phyloP scores from a whole-genome alignment of 1,140 invertebrate genomes.

The Drosophila sucinea region DNA sequence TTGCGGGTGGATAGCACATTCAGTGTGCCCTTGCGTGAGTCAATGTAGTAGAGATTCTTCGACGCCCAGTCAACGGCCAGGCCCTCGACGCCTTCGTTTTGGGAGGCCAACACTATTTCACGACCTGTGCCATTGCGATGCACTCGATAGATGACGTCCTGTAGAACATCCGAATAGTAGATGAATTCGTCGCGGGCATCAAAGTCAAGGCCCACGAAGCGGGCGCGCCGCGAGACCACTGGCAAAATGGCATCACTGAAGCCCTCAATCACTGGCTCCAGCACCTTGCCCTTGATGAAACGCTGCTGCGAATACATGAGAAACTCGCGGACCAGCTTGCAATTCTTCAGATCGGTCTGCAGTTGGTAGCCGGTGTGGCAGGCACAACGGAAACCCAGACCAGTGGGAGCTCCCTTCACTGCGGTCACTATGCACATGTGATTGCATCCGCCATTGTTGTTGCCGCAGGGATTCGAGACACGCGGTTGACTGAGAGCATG shows the following conservation, averaged over 20 bases:
- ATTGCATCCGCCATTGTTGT: constrained; percentile 95
- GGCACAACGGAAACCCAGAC: constrained; percentile 95
- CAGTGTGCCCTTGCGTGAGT: constrained; percentile 96
- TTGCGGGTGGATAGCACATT: constrained; percentile 96
- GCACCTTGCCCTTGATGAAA: constrained; percentile 97
- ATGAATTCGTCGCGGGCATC: constrained; percentile 96
- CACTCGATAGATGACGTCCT: constrained; percentile 97
- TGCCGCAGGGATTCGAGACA: constrained; percentile 94
- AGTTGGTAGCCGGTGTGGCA: constrained; percentile 96
- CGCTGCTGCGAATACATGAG: constrained; percentile 98
- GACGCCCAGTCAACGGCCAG: constrained; percentile 98
- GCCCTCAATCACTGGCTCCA: constrained; percentile 94
- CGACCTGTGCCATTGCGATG: constrained; percentile 93
- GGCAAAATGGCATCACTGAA: constrained; percentile 97
- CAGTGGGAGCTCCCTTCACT: constrained; percentile 88
- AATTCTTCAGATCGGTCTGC: constrained; percentile 90
- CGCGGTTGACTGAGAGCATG: constrained; percentile 90
- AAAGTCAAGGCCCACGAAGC: constrained; percentile 99
- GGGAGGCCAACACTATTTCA: constrained; percentile 96
- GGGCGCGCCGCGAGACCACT: constrained; percentile 93
- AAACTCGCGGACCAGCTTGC: constrained; percentile 94
- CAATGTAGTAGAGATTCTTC: constrained; percentile 99
- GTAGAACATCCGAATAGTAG: constrained; percentile 98
- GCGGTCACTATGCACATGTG: constrained; percentile 98
- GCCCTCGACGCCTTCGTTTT: constrained; percentile 98